These are phyloP conservation scores for Ectropis crepuscularia DNA, from an alignment of 2,888 invertebrate genomes.

Conservation along the genomic window DNA sequence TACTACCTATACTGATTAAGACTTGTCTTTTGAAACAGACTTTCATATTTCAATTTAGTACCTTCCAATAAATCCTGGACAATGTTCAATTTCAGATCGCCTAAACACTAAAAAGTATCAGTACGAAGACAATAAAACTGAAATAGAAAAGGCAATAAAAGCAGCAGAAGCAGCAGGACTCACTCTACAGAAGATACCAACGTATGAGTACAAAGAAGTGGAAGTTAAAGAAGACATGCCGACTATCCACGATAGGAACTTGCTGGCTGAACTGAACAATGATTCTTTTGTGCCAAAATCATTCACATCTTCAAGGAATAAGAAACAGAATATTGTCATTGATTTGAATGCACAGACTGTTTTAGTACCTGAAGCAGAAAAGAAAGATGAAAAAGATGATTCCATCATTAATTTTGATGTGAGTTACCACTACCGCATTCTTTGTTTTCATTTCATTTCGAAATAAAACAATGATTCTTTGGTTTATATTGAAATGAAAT, in stretches of 20 bases:
- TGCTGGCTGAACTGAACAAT: slow-evolving; percentile 89
- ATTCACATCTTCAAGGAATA: slow-evolving; percentile 84
- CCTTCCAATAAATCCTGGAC: neutral
- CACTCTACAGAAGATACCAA: slow-evolving; percentile 81
- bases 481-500: neutral
- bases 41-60: no score
- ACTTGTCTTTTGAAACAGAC: no score
- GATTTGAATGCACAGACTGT: slow-evolving; percentile 90
- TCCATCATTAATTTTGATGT: slow-evolving; percentile 88
- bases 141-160: slow-evolving; percentile 78
- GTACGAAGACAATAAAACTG: slow-evolving; percentile 74
- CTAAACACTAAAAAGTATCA: slow-evolving; percentile 54
- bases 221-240: slow-evolving; percentile 81
- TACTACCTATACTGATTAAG: no score
- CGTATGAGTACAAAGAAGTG: slow-evolving; percentile 77
- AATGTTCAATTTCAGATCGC: slow-evolving; percentile 56
- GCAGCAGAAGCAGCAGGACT: slow-evolving; percentile 80
- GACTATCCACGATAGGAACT: slow-evolving; percentile 81
- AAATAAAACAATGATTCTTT: neutral
- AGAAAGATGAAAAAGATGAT: slow-evolving; percentile 79
- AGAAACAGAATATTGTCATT: slow-evolving; percentile 89
- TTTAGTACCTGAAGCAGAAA: slow-evolving; percentile 85
- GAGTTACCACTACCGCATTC: slow-evolving; percentile 55
- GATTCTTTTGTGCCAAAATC: slow-evolving; percentile 87
- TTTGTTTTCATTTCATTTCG: neutral